Base-by-base conservation (phyloP, 1,140 invertebrate species). In the Diorhabda elongata region DNA sequence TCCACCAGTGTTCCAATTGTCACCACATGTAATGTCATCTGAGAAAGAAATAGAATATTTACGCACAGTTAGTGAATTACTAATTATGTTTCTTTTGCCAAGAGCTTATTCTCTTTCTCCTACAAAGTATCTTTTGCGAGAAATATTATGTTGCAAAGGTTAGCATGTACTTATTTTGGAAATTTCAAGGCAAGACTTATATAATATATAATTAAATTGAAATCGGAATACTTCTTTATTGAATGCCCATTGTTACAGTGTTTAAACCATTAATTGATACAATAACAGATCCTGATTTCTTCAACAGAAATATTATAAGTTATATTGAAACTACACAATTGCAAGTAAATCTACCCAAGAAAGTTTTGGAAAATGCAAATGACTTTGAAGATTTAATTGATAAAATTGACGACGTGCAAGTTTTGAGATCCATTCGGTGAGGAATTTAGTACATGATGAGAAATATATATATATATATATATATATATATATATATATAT, bases 341-440 rank as follows among this genome's bases (percentile, higher is more conserved):
- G 65, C 86, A 90, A 3, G 87, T 90, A 59, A 91, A 90, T 8
- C 91, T 94, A 80, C 91, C 92, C 71, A 85, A 89, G 59, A 88
- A 90, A 70, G 93, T 91, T 2, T 94, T 94, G 73, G 91, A 93
- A 71, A 94, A 95, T 81, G 92, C 93, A 0, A 91, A 92, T 69
- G 93, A 91, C 9, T 96, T 94, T 80, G 93, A 97, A 80, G 93
- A 95, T 71, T 95, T 96, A 76, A 95, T 97, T 62, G 91, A 93
- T 73, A 89, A 86, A 70, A 92, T 89, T 57, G 87, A 87, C 73
- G 92, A 93, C 81, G 80, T 95, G 61, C 92, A 95, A 77, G 89
- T 92, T 67, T 83, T 97, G 9, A 93, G 93, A 77, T 88, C 92
- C 75, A 91, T 96, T 73, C 83, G 90, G 83, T 90, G 81, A 73